Base-by-base conservation (phyloP, 2,797 vertebrate genomes). In the Pseudopleuronectes americanus region DNA sequence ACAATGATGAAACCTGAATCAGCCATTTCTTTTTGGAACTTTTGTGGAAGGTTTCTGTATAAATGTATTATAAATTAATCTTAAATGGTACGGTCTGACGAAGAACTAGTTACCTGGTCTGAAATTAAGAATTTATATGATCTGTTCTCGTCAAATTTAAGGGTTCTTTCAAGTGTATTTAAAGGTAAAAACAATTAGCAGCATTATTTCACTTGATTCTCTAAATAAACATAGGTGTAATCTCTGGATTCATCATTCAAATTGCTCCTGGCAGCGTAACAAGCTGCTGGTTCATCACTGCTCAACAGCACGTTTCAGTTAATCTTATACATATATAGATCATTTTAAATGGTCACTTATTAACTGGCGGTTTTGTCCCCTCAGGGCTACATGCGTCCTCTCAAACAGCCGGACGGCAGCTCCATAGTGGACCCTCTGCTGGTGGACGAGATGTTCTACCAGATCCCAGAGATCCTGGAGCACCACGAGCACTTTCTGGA, bases 391-490 rank as follows among this genome's bases (percentile, higher is more conserved):
- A 96, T 99, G 98, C 97, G 96, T 90, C 97, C 98, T 0, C 92
- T 99, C 88, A 99, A 99, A 87, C 97, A 97, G 83, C 95, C 97
- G 0, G 98, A 99, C 83, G 93, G 96, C 28, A 93, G 96, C 0
- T 77, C 94, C 80, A 94, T 99, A 6, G 97, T 97, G 0, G 98
- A 99, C 87, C 97, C 97, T 0, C 95, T 96, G 0, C 93, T 99
- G 87, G 98, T 99, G 87, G 98, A 99, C 0, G 97, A 99, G 94
- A 99, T 99, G 95, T 99, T 99, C 1, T 96, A 95, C 88, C 98
- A 99, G 93, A 98, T 99, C 87, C 98, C 97, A 0, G 98, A 99
- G 93, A 96, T 99, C 79, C 90, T 99, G 90, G 97, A 98, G 81
- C 97, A 99, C 89, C 98, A 99, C 0, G 97, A 99, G 81, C 94